Evolutionary conservation across 2,888 invertebrate species (phyloP).

Genomic region (Entomobrya proxima): DNA sequence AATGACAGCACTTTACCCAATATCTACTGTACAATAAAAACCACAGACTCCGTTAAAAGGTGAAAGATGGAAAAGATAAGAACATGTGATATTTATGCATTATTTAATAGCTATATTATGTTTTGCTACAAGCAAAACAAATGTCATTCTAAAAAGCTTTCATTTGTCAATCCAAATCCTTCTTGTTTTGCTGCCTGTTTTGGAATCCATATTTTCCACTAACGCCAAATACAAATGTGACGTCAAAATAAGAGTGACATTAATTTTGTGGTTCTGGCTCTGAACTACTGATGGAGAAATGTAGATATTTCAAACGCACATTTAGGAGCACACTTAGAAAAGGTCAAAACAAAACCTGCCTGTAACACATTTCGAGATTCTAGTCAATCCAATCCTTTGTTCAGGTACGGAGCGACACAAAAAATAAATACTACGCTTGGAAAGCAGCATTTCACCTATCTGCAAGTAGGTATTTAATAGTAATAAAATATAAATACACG

Average conservation of each 20-base stretch:
- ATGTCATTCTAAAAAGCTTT: conserved; percentile 32
- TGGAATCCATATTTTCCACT: not conserved
- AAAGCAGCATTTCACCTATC: not conserved
- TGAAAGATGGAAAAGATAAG: not conserved
- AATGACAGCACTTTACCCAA: no score
- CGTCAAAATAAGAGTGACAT: not conserved
- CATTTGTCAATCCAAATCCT: conserved; percentile 36
- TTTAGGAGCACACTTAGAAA: not conserved
- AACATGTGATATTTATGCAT: not conserved
- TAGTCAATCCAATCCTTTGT: conserved; percentile 57
- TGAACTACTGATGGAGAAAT: not conserved
- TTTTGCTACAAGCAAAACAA: conserved; percentile 36
- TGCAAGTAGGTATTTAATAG: not conserved
- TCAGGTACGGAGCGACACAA: conserved; percentile 64
- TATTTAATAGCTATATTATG: not conserved
- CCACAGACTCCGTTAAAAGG: not conserved
- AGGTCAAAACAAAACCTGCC: not conserved
- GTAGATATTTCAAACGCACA: not conserved
- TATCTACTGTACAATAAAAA: not conserved
- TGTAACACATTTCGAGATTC: conserved; percentile 6
- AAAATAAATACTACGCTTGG: conserved; percentile 16
- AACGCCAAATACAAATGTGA: no score
- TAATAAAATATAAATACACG: not conserved
- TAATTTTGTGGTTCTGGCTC: not conserved
- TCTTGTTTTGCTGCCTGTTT: not conserved